Conservation (phyloP, 1,140 invertebrate species). For the Dolichoris vasculosae region DNA sequence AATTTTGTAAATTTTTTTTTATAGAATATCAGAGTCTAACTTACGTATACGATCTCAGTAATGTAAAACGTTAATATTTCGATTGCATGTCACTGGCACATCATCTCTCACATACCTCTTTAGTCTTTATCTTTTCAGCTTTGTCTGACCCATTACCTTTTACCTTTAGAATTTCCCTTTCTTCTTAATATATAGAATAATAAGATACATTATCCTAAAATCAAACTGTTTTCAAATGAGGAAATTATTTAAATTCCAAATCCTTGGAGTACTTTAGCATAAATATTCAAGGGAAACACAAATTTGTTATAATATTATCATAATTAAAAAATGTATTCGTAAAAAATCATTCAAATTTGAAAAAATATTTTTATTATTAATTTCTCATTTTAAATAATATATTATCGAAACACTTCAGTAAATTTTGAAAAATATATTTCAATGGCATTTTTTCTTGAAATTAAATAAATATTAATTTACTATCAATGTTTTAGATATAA, state of each 20-base stretch:
- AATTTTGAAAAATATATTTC: no score
- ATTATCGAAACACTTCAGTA: no score
- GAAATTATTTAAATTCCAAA: slow-evolving; percentile 39
- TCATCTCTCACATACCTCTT: slow-evolving; percentile 10
- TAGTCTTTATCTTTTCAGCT: slow-evolving; percentile 18
- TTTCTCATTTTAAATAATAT: no score
- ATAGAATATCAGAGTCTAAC: not conserved
- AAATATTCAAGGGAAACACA: not conserved
- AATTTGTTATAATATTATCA: not conserved
- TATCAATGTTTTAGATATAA: no score
- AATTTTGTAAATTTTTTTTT: slow-evolving; percentile 30
- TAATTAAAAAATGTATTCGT: no score
- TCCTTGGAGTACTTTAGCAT: not conserved
- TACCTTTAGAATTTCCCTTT: slow-evolving; percentile 35
- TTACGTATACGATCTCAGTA: no score
- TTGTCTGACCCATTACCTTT: slow-evolving; percentile 31
- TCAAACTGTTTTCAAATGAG: not conserved
- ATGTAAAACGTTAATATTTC: slow-evolving; percentile 24
- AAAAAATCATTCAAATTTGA: no score
- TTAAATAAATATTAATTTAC: no score
- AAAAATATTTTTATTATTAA: no score
- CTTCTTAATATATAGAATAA: slow-evolving; percentile 8
- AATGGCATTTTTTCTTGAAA: no score
- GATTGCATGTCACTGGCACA: slow-evolving; percentile 29
- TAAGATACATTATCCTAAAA: not conserved